Conservation (phyloP, 35 echinoderm and acorn worm genomes). For the Strongylocentrotus purpuratus region DNA sequence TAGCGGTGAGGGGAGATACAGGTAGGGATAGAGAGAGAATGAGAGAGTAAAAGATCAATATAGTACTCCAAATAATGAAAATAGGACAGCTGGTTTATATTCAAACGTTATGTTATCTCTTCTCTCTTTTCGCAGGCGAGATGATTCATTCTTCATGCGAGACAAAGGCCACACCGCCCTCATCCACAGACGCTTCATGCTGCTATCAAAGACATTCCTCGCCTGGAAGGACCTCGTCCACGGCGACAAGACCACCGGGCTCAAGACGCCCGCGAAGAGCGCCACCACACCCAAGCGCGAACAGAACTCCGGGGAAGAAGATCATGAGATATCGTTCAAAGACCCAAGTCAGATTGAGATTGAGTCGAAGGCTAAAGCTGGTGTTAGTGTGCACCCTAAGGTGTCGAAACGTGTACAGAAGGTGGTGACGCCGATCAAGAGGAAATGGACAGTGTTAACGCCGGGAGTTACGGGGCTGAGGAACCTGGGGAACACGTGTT, state of each 20-base stretch:
- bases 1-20: too few species aligned
- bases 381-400: neutral
- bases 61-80: too few species aligned
- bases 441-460: conserved; percentile 85
- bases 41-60: too few species aligned
- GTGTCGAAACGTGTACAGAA: conserved; percentile 14
- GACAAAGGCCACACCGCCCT: conserved; percentile 93
- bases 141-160: conserved; percentile 74
- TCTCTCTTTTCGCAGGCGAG: conserved; percentile 57
- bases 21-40: too few species aligned
- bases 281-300: neutral
- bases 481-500: conserved; percentile 96
- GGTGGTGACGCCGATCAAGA: conserved; percentile 43
- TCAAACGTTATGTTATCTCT: neutral
- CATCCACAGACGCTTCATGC: conserved; percentile 76
- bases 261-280: conserved; percentile 56
- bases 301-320: neutral
- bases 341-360: neutral
- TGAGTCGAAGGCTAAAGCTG: neutral
- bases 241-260: conserved; percentile 58
- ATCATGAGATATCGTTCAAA: conserved; percentile 37
- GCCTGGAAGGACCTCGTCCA: conserved; percentile 81
- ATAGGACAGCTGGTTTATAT: too few species aligned
- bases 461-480: conserved; percentile 91
- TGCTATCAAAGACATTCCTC: conserved; percentile 77